Evolutionary conservation across 2,888 invertebrate species (phyloP).

Genomic region (Molanna angustata): DNA sequence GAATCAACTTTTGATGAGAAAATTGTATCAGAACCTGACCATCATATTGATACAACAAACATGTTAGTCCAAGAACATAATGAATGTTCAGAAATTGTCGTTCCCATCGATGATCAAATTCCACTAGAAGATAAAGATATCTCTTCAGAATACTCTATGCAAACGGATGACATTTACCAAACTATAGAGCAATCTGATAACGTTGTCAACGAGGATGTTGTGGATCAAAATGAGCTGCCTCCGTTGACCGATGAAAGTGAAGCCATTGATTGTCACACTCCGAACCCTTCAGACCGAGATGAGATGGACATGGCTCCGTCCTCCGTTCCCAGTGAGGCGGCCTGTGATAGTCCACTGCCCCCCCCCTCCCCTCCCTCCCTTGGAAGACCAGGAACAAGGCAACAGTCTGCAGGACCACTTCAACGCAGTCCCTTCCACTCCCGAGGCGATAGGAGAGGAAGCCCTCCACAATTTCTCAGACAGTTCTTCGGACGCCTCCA

Average conservation of each 20-base stretch:
- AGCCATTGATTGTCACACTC: background rate
- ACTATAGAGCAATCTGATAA: background rate
- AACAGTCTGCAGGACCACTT: conserved; percentile 11
- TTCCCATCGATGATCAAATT: background rate
- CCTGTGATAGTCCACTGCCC: conserved; percentile 8
- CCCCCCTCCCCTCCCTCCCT: background rate
- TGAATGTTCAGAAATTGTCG: background rate
- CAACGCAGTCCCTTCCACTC: conserved; percentile 3
- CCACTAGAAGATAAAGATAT: background rate
- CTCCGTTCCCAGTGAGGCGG: conserved; percentile 21
- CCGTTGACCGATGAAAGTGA: background rate
- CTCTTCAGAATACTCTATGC: background rate
- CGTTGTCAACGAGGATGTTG: background rate
- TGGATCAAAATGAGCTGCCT: background rate
- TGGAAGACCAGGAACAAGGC: conserved; percentile 3
- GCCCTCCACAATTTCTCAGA: conserved; percentile 20
- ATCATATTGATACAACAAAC: background rate
- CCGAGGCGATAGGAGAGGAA: conserved; percentile 11
- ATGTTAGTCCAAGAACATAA: background rate
- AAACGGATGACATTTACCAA: no score
- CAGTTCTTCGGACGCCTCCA: conserved; percentile 43
- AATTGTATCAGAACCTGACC: background rate
- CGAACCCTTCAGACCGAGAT: background rate
- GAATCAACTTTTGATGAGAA: background rate
- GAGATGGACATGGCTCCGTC: conserved; percentile 19